Evolutionary conservation across 2,797 vertebrate species (phyloP).

Genomic region (Diceros bicornis): DNA sequence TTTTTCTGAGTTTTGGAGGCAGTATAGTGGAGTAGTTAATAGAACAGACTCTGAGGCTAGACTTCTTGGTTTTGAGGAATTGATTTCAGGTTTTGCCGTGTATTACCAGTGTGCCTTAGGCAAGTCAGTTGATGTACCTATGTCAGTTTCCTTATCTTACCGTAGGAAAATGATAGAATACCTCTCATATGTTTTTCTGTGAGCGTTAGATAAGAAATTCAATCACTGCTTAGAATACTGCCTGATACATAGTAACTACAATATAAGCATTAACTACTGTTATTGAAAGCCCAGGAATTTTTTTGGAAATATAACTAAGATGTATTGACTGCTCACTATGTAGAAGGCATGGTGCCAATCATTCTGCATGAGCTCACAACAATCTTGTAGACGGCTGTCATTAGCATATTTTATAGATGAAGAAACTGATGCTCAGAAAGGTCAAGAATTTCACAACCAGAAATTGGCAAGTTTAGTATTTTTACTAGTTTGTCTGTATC

Average conservation of each 20-base stretch:
- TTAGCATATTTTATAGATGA: not conserved
- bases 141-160: not conserved
- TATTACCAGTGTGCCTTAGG: not conserved
- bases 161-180: not conserved
- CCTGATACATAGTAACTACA: not conserved
- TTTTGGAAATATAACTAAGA: not conserved
- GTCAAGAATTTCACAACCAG: not conserved
- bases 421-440: not conserved
- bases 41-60: not conserved
- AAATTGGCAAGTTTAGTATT: not conserved
- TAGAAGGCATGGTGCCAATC: not conserved
- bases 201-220: not conserved
- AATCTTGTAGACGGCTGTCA: not conserved
- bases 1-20: constrained; percentile 13
- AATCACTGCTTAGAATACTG: not conserved
- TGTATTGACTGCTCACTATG: not conserved
- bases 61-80: not conserved
- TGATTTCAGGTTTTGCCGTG: not conserved
- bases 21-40: not conserved
- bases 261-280: not conserved
- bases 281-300: not conserved
- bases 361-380: not conserved
- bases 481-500: not conserved
- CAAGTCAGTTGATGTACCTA: not conserved
- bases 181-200: not conserved